A percentile compares a stretch with the other conserved stretches of the same genome.
Conservation (phyloP, 2,888 invertebrate species). For the Hirudinaria manillensis region DNA sequence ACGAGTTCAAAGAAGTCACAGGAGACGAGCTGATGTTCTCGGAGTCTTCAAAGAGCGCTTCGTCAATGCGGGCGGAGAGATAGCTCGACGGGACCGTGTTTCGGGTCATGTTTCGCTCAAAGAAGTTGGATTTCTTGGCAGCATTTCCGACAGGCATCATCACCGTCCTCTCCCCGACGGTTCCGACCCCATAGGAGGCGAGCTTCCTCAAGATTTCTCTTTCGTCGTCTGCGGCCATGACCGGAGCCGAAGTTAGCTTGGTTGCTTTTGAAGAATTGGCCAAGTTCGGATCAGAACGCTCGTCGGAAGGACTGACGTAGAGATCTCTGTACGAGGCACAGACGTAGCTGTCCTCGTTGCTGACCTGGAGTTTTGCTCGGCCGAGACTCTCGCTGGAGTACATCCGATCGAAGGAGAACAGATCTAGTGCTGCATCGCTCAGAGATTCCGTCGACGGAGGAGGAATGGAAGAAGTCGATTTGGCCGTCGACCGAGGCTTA, state of each 20-base stretch:
- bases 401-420: conserved; percentile 28
- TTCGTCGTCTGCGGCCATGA: background rate
- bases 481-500: background rate
- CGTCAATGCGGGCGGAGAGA: background rate
- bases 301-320: background rate
- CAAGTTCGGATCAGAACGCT: background rate
- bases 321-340: conserved; percentile 1
- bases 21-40: background rate
- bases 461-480: background rate
- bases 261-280: background rate
- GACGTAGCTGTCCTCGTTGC: conserved; percentile 17
- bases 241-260: conserved; percentile 5
- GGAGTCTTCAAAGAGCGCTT: background rate
- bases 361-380: background rate
- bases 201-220: background rate
- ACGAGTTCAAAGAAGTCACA: background rate
- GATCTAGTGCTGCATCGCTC: conserved; percentile 24
- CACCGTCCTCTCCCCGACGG: background rate
- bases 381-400: conserved; percentile 23
- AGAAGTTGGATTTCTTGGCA: conserved; percentile 3
- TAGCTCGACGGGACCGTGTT: conserved; percentile 8
- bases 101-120: background rate
- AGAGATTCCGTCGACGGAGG: conserved; percentile 8
- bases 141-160: conserved; percentile 28
- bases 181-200: background rate